These are phyloP conservation scores for Willisornis vidua DNA, from an alignment of 2,113 vertebrate genomes.

Conservation along the genomic window DNA sequence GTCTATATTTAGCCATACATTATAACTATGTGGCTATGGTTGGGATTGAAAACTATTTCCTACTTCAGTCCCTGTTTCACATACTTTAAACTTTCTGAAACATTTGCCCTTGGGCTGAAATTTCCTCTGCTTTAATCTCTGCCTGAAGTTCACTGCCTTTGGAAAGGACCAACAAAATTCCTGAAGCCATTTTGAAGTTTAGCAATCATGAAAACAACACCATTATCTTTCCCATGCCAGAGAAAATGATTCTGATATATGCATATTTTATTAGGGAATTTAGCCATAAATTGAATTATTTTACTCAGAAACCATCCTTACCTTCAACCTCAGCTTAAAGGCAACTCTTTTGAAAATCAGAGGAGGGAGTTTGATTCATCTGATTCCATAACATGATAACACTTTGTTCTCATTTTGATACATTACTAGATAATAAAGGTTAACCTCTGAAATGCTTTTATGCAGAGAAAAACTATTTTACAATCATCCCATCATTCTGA, in stretches of 20 bases:
- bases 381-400: constrained; percentile 14
- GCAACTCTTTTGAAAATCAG: constrained; percentile 12
- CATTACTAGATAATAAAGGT: background rate
- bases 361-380: constrained; percentile 37
- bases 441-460: background rate
- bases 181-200: constrained; percentile 52
- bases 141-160: constrained; percentile 45
- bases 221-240: background rate
- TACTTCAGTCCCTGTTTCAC: constrained; percentile 33
- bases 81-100: constrained; percentile 54
- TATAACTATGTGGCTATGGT: constrained; percentile 41
- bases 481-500: background rate
- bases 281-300: constrained; percentile 6
- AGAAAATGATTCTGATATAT: constrained; percentile 30
- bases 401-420: background rate
- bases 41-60: constrained; percentile 57
- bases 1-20: constrained; percentile 53
- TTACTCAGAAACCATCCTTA: background rate
- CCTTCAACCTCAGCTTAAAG: constrained; percentile 5
- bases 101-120: constrained; percentile 62
- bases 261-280: background rate
- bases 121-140: constrained; percentile 67
- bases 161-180: constrained; percentile 47
- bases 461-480: background rate
- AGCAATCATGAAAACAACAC: constrained; percentile 54